Percentiles rank a stretch among this genome's conserved stretches.
phyloP scores from a whole-genome alignment of 2,113 vertebrate species.

The Sula dactylatra region DNA sequence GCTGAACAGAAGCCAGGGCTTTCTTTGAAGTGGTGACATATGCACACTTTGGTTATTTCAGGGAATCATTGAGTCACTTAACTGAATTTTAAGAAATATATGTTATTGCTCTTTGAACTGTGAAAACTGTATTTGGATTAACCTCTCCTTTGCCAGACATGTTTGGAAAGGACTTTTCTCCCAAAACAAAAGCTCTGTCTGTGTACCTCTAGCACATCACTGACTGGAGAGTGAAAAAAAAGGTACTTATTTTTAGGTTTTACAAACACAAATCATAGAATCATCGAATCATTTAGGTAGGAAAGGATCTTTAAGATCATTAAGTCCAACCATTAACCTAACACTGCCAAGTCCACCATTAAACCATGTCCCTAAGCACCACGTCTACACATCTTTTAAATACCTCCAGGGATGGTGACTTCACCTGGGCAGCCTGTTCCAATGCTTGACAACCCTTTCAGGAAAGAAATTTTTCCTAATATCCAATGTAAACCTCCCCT shows the following conservation, averaged over 20 bases:
- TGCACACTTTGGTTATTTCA: background rate
- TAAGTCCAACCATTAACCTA: background rate
- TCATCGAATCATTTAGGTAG: background rate
- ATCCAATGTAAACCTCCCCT: background rate
- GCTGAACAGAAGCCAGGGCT: background rate
- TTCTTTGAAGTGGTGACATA: background rate
- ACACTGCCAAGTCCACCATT: background rate
- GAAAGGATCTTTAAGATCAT: background rate
- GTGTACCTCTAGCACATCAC: background rate
- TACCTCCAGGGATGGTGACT: background rate
- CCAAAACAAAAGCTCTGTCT: background rate
- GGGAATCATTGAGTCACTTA: background rate
- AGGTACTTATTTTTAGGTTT: background rate
- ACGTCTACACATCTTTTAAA: background rate
- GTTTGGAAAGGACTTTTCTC: background rate
- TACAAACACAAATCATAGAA: background rate
- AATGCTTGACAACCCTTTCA: background rate
- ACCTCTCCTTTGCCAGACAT: background rate
- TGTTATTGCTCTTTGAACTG: background rate
- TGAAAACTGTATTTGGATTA: background rate
- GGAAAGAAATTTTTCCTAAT: background rate
- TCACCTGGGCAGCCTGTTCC: background rate
- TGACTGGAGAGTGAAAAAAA: background rate
- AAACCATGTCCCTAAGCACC: background rate
- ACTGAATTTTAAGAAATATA: background rate